Conservation (phyloP, 2,113 vertebrate genomes). For the Dicaeum eximium region DNA sequence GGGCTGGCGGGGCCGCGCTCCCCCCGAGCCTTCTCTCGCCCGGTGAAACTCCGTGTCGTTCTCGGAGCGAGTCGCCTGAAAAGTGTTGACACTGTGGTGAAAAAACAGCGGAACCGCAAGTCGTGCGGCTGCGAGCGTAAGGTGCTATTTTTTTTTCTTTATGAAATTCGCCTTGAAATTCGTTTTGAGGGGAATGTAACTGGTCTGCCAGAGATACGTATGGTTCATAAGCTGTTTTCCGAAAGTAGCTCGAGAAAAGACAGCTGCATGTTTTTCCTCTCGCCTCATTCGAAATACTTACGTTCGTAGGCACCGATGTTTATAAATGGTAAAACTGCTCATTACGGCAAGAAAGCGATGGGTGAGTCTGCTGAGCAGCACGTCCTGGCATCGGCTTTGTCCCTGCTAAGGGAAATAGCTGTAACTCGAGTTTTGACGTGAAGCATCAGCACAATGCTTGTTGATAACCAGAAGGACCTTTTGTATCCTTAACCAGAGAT, state of each 20-base stretch:
- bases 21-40: background rate
- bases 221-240: background rate
- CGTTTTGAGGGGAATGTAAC: background rate
- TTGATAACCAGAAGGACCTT: background rate
- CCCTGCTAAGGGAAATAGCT: background rate
- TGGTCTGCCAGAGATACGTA: background rate
- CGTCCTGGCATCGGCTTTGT: background rate
- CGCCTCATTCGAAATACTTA: background rate
- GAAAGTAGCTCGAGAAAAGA: background rate
- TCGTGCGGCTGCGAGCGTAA: background rate
- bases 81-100: background rate
- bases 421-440: background rate
- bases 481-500: background rate
- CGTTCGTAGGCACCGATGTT: background rate
- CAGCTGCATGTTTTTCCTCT: background rate
- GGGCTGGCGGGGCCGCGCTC: background rate
- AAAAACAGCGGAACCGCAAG: background rate
- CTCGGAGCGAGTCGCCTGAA: background rate
- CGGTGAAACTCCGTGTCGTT: background rate
- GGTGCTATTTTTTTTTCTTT: background rate
- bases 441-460: background rate
- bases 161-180: background rate
- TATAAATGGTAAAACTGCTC: background rate
- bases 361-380: background rate
- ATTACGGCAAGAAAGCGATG: background rate